phyloP scores from a whole-genome alignment of 2,797 vertebrate genomes.

The Fistularia tabacaria region DNA sequence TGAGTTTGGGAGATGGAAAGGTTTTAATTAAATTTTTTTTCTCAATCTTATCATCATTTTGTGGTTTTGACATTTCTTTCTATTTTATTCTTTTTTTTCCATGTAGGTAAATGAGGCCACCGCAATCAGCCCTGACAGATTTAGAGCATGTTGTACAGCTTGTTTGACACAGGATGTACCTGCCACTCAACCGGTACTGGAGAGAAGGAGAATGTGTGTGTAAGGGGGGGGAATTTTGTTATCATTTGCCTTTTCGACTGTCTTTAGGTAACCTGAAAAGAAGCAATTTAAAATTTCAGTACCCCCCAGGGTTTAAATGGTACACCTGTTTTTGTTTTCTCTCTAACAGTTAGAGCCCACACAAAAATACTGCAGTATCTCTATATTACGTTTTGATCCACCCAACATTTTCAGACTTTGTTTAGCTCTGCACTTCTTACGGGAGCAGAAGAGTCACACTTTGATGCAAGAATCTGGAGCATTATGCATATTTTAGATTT shows the following conservation, averaged over 20 bases:
- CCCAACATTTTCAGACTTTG: slow-evolving; percentile 20
- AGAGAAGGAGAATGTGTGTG: slow-evolving; percentile 43
- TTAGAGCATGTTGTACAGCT: slow-evolving; percentile 68
- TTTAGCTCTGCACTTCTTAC: slow-evolving; percentile 14
- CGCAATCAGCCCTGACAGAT: slow-evolving; percentile 75
- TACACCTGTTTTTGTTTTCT: slow-evolving; percentile 14
- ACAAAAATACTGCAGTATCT: slow-evolving; percentile 36
- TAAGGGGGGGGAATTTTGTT: slow-evolving; percentile 39
- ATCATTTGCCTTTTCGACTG: slow-evolving; percentile 62
- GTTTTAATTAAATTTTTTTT: slow-evolving; percentile 58
- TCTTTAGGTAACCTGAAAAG: slow-evolving; percentile 60
- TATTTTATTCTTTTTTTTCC: slow-evolving; percentile 27
- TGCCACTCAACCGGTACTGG: slow-evolving; percentile 65
- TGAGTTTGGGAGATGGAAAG: slow-evolving; percentile 38
- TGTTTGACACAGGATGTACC: slow-evolving; percentile 68
- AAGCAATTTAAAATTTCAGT: slow-evolving; percentile 43
- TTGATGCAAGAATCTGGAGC: too few relatives aligned
- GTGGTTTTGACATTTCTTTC: slow-evolving; percentile 44
- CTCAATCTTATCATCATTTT: slow-evolving; percentile 57
- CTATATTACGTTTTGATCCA: slow-evolving; percentile 48
- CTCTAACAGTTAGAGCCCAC: slow-evolving; percentile 25
- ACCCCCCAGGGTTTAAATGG: slow-evolving; percentile 42
- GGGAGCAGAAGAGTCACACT: too few relatives aligned
- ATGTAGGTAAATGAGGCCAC: slow-evolving; percentile 68
- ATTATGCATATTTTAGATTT: too few relatives aligned